phyloP scores from a whole-genome alignment of 2,113 vertebrate genomes.

The Colius striatus region DNA sequence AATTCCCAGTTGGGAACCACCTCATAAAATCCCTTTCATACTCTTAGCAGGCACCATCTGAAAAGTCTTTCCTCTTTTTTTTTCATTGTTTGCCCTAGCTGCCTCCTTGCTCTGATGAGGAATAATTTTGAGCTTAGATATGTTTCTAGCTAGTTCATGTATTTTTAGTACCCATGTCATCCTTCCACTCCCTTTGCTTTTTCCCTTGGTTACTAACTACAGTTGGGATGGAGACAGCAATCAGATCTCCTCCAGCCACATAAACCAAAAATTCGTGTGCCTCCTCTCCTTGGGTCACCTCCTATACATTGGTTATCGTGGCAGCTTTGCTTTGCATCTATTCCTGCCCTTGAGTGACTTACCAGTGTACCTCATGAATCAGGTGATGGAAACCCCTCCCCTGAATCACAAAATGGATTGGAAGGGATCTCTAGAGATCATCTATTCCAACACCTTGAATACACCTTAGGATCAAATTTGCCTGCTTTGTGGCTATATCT shows the following conservation, averaged over 20 bases:
- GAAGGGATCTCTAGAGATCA: too few relatives aligned
- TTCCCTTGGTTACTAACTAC: background rate
- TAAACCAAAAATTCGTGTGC: background rate
- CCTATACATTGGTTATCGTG: background rate
- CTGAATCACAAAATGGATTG: background rate
- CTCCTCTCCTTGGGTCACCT: background rate
- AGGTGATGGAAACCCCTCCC: background rate
- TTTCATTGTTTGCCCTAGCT: background rate
- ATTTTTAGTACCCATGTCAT: background rate
- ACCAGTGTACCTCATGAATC: background rate
- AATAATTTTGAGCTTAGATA: background rate
- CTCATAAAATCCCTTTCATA: slow-evolving; percentile 20
- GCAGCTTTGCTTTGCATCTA: background rate
- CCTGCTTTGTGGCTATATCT: background rate
- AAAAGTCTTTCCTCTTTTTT: background rate
- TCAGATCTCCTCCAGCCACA: background rate
- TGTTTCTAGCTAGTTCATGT: background rate
- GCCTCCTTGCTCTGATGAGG: background rate
- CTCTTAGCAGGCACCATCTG: background rate
- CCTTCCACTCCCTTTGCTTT: background rate
- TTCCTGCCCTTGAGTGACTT: background rate
- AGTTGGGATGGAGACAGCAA: background rate
- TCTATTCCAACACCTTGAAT: too few relatives aligned
- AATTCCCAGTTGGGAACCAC: slow-evolving; percentile 41
- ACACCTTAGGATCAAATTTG: background rate